These are phyloP conservation scores for Ictalurus furcatus DNA, from an alignment of 2,113 vertebrate species.

Conservation along the genomic window DNA sequence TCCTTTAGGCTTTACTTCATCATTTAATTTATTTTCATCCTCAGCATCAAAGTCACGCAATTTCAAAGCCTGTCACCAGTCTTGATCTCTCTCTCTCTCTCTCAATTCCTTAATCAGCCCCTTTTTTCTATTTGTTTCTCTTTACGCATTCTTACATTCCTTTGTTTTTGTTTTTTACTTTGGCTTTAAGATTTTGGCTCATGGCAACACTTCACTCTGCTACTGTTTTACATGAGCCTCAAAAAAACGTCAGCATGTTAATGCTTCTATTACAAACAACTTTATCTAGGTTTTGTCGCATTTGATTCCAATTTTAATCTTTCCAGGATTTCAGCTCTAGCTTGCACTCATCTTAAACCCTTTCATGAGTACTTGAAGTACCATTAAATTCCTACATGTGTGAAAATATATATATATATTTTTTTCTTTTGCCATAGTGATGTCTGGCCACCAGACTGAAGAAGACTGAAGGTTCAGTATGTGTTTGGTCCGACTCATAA, in stretches of 20 bases:
- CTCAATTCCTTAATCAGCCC: neutral
- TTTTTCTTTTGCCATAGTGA: neutral
- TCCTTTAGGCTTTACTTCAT: slow-evolving; percentile 37
- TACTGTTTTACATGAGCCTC: neutral
- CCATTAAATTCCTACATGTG: neutral
- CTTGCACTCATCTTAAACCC: neutral
- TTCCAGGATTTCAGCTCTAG: neutral
- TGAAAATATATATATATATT: too few species aligned
- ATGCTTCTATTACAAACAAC: neutral
- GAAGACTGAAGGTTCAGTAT: neutral
- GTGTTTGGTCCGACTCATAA: neutral
- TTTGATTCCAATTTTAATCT: neutral
- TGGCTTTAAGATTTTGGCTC: neutral
- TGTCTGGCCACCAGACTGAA: neutral
- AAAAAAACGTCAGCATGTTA: neutral
- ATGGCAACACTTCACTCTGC: neutral
- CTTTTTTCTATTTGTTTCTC: too few species aligned
- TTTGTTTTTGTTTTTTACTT: neutral
- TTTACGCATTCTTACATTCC: neutral
- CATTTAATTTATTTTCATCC: slow-evolving; percentile 37
- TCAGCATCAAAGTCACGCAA: slow-evolving; percentile 8
- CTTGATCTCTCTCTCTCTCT: neutral
- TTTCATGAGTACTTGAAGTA: neutral
- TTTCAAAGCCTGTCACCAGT: neutral
- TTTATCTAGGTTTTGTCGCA: neutral